Conservation (phyloP, 35 echinoderm and acorn worm genomes). For the Chiridota heheva region DNA sequence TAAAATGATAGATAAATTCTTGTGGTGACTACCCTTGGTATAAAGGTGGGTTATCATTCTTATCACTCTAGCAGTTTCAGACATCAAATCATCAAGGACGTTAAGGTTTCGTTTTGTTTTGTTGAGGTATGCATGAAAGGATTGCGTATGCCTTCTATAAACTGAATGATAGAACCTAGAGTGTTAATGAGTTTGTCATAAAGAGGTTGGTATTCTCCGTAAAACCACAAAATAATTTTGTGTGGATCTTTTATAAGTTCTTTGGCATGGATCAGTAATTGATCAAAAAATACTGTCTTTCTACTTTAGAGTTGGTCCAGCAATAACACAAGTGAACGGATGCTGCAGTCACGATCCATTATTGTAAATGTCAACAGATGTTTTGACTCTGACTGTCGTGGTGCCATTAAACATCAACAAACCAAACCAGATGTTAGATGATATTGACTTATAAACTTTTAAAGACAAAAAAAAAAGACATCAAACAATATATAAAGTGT, state of each 20-base stretch:
- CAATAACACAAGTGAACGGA: constrained; percentile 34
- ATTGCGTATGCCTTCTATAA: constrained; percentile 36
- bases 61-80: constrained; percentile 24
- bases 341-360: constrained; percentile 53
- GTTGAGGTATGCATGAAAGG: constrained; percentile 10
- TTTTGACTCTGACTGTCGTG: no score
- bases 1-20: constrained; percentile 34
- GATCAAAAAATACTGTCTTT: constrained; percentile 55
- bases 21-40: constrained; percentile 48
- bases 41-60: constrained; percentile 29
- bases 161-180: constrained; percentile 3
- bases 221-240: no score
- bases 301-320: constrained; percentile 50
- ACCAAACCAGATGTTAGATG: no score
- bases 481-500: no score
- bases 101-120: constrained; percentile 31
- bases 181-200: neutral
- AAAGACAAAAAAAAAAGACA: no score
- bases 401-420: no score
- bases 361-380: neutral
- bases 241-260: constrained; percentile 44
- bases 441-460: no score
- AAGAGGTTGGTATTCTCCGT: constrained; percentile 19
- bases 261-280: constrained; percentile 40
- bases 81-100: constrained; percentile 45